These are phyloP conservation scores for Xanthia icteritia DNA, from an alignment of 2,888 invertebrate genomes.

Conservation along the genomic window DNA sequence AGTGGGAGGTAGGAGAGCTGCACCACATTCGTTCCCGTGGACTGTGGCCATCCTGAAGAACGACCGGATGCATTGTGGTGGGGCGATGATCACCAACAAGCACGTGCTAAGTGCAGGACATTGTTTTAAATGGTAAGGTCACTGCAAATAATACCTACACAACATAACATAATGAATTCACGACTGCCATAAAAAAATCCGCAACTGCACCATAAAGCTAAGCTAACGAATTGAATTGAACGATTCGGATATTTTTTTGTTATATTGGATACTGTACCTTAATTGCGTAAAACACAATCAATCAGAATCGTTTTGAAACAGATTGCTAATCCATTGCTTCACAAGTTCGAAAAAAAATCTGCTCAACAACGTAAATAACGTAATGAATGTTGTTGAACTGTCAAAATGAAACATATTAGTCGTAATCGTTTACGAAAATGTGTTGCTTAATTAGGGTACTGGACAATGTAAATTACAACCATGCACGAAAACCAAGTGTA, in stretches of 20 bases:
- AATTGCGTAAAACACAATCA: no score
- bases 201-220: no score
- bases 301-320: no score
- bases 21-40: conserved; percentile 90
- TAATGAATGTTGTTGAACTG: no score
- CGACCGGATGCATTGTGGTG: conserved; percentile 88
- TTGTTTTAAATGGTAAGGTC: conserved; percentile 88
- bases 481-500: background rate
- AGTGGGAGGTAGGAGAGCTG: conserved; percentile 88
- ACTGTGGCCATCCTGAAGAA: conserved; percentile 88
- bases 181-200: background rate
- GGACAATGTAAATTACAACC: background rate
- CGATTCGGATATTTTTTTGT: no score
- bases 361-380: no score
- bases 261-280: no score
- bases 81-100: conserved; percentile 88
- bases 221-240: no score
- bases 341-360: no score
- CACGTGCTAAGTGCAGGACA: conserved; percentile 91
- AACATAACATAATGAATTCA: background rate
- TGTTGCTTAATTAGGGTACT: background rate
- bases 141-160: background rate
- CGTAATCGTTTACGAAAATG: no score
- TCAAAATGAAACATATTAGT: no score
- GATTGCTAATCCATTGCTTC: no score